Evolutionary conservation across 2,888 invertebrate species (phyloP).

Genomic region (Caenorhabditis drosophilae): DNA sequence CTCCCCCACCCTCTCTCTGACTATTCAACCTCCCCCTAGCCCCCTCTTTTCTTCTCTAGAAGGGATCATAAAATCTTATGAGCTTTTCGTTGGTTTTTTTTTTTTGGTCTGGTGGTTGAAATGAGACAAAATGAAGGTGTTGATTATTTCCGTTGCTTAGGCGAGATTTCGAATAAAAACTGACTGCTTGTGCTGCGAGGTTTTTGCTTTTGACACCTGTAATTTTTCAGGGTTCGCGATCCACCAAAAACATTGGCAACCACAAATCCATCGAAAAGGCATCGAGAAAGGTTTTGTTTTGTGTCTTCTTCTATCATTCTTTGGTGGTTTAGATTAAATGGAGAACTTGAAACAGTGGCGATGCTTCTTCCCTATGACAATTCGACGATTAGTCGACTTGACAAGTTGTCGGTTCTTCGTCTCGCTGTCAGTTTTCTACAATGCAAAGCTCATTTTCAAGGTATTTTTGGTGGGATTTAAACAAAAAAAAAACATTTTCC

Average conservation of each 20-base stretch:
- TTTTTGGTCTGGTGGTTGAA: not conserved
- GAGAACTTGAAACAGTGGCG: slow-evolving; percentile 94
- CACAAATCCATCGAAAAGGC: slow-evolving; percentile 92
- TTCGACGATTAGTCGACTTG: slow-evolving; percentile 83
- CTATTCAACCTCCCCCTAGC: too few species aligned
- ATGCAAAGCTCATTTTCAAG: slow-evolving; percentile 99
- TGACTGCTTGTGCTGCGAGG: not conserved
- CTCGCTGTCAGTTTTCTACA: slow-evolving; percentile 97
- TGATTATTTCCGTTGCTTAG: too few species aligned
- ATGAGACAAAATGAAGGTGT: not conserved
- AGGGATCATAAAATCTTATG: not conserved
- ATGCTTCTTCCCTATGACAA: slow-evolving; percentile 72
- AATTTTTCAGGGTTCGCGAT: slow-evolving; percentile 61
- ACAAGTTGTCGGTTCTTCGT: slow-evolving; percentile 93
- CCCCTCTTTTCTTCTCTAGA: not conserved
- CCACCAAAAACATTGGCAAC: slow-evolving; percentile 55
- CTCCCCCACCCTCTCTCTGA: not conserved
- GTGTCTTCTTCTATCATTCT: too few species aligned
- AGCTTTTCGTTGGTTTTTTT: too few species aligned
- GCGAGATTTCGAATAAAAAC: not conserved
- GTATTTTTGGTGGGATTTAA: slow-evolving; percentile 74
- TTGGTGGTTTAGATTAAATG: slow-evolving; percentile 81
- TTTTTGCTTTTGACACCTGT: not conserved
- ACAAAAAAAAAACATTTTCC: too few species aligned
- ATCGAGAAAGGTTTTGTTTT: slow-evolving; percentile 80